These are phyloP conservation scores for Euthynnus affinis DNA, from an alignment of 2,797 vertebrate species.

Conservation along the genomic window DNA sequence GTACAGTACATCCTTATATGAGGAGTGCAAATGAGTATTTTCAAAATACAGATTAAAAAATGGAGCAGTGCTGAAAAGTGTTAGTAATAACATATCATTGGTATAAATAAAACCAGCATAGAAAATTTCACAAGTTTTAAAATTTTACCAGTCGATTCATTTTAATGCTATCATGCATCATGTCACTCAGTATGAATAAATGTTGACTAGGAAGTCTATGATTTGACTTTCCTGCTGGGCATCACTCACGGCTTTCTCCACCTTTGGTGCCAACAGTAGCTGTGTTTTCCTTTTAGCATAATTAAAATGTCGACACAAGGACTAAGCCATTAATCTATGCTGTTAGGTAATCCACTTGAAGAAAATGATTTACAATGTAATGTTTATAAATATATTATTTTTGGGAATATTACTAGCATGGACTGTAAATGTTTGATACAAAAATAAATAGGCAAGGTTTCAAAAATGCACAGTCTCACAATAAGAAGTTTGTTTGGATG, in stretches of 20 bases:
- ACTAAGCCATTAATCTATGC: conserved; percentile 73
- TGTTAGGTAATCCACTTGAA: conserved; percentile 48
- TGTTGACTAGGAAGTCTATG: conserved; percentile 38
- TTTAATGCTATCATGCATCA: conserved; percentile 13
- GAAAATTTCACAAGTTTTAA: conserved; percentile 13
- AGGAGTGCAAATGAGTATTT: background rate
- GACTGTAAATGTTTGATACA: conserved; percentile 17
- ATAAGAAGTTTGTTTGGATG: background rate
- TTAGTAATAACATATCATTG: background rate
- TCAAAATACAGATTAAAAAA: too few species aligned
- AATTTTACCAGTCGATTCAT: background rate
- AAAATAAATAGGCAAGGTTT: background rate
- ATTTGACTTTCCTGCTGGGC: conserved; percentile 61
- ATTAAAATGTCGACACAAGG: conserved; percentile 78
- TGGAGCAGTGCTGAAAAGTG: too few species aligned
- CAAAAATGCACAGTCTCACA: background rate
- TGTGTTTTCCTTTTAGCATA: conserved; percentile 73
- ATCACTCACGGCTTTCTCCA: conserved; percentile 57
- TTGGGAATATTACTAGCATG: conserved; percentile 45
- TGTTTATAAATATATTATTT: conserved; percentile 62
- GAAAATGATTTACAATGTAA: conserved; percentile 60
- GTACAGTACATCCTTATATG: background rate
- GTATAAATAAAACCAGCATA: background rate
- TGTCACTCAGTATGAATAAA: conserved; percentile 19
- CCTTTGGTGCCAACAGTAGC: conserved; percentile 60